Percentiles rank a stretch among this genome's conserved stretches.
Evolutionary conservation across 2,113 vertebrate genomes (phyloP).

Genomic region (Paraplagusia blochii): DNA sequence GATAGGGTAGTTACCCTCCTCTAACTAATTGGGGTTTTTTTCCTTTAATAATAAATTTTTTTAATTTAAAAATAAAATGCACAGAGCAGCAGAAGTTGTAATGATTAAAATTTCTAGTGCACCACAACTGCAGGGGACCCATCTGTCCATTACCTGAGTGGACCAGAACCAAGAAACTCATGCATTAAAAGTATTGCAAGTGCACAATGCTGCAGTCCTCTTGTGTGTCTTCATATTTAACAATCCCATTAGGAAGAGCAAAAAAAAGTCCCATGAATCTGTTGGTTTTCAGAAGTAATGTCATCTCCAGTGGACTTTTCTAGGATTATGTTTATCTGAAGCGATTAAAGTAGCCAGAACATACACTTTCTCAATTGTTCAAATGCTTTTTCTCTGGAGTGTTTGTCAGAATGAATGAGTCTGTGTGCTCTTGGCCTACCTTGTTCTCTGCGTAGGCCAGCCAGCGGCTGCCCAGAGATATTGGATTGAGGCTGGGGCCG

Average conservation of each 20-base stretch:
- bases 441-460: conserved; percentile 98
- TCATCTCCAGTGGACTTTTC: conserved; percentile 61
- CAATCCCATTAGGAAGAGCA: conserved; percentile 60
- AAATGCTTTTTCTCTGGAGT: conserved; percentile 59
- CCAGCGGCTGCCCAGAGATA: conserved; percentile 94
- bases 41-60: conserved; percentile 12
- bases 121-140: conserved; percentile 38
- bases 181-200: conserved; percentile 57
- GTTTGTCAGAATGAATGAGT: conserved; percentile 26
- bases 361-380: conserved; percentile 59
- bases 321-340: conserved; percentile 63
- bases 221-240: conserved; percentile 62
- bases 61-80: conserved; percentile 10
- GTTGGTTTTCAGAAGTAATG: conserved; percentile 60
- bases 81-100: conserved; percentile 27
- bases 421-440: conserved; percentile 71
- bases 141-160: conserved; percentile 68
- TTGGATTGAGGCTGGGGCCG: conserved; percentile 94
- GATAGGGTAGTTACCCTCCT: no score
- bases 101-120: conserved; percentile 43
- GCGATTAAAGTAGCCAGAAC: conserved; percentile 62
- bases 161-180: conserved; percentile 42
- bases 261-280: conserved; percentile 47
- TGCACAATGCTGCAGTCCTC: conserved; percentile 29
- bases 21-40: no score